Base-by-base conservation (phyloP, 2,113 vertebrate species). In the Centropus unirufus region DNA sequence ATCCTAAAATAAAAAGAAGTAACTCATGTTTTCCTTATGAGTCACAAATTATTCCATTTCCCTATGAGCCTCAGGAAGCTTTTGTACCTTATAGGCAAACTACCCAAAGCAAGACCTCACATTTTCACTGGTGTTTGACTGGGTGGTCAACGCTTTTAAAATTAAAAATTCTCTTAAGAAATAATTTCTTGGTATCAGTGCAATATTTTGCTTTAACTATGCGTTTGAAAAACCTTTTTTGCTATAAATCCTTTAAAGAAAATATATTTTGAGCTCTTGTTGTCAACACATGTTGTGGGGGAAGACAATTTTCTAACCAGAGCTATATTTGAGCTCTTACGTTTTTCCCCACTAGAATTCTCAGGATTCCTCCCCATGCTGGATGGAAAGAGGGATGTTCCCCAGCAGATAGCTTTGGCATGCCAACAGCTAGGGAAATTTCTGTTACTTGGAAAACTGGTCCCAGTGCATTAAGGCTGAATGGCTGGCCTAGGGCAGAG, bases 21-120 rank as follows among this genome's bases (percentile, higher is more conserved):
- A 54, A 80, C 42, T 92, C 57, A 4, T 92, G 61, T 78, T 94
- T 94, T 95, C 62, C 83, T 85, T 61, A 12, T 92, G 94, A 95
- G 86, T 86, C 90, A 96, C 44, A 87, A 92, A 96, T 89, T 68
- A 72, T 90, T 96, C 79, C 3, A 11, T 89, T 91, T 95, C 74
- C 85, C 69, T 58, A 11, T 47, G 85, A 94, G 62, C 89, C 83
- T 79, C 81, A 61, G 92, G 61, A 92, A 89, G 94, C 64, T 92
- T 95, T 92, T 57, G 75, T 74, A 59, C 24, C 29, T 40, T 68
- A 20, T 19, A 72, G 75, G 52, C 79, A 75, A 93, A 92, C 52
- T 77, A 75, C 70, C 86, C 61, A 80, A 81, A 94, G 80, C 61
- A 85, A 86, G 73, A 78, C 47, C 17, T 89, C 40, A 54, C 27